phyloP scores from a whole-genome alignment of 2,888 invertebrate genomes.

The Drosophila atripex region DNA sequence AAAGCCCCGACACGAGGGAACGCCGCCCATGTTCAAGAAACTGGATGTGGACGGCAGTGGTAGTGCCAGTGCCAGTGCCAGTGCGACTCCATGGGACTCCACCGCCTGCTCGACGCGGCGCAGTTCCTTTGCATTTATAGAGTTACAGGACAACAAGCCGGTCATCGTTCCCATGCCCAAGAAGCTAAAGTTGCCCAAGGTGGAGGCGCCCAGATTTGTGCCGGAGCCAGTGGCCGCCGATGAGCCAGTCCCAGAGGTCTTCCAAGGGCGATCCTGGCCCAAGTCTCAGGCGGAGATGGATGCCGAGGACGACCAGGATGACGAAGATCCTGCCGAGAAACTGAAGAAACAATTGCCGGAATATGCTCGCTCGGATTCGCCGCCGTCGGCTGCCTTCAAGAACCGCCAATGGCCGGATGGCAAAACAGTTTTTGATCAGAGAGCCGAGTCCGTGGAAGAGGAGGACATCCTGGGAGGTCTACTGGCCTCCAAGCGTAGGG shows the following conservation, averaged over 20 bases:
- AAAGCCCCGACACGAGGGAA: constrained; percentile 60
- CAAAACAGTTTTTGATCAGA: constrained; percentile 65
- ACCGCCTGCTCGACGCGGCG: constrained; percentile 72
- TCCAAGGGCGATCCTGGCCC: constrained; percentile 77
- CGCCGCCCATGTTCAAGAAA: constrained; percentile 78
- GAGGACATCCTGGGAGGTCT: constrained; percentile 47
- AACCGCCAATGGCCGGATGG: constrained; percentile 81
- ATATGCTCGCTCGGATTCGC: constrained; percentile 68
- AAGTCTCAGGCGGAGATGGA: constrained; percentile 52
- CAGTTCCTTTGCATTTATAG: constrained; percentile 81
- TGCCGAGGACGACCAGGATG: constrained; percentile 44
- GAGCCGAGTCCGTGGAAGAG: constrained; percentile 38
- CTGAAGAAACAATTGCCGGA: constrained; percentile 55
- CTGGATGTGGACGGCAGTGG: constrained; percentile 60
- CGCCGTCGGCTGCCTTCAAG: constrained; percentile 63
- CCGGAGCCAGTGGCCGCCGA: constrained; percentile 53
- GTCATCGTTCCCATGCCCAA: constrained; percentile 79
- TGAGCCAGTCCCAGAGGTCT: constrained; percentile 69
- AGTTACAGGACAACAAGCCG: constrained; percentile 75
- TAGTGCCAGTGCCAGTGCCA: constrained; percentile 9
- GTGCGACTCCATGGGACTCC: constrained; percentile 53
- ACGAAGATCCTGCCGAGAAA: constrained; percentile 27
- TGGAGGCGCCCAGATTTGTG: constrained; percentile 60
- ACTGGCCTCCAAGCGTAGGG: constrained; percentile 27
- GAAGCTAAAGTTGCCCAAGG: constrained; percentile 71